These are phyloP conservation scores for Calliphora vomitoria DNA, from an alignment of 2,888 invertebrate genomes.

Conservation along the genomic window DNA sequence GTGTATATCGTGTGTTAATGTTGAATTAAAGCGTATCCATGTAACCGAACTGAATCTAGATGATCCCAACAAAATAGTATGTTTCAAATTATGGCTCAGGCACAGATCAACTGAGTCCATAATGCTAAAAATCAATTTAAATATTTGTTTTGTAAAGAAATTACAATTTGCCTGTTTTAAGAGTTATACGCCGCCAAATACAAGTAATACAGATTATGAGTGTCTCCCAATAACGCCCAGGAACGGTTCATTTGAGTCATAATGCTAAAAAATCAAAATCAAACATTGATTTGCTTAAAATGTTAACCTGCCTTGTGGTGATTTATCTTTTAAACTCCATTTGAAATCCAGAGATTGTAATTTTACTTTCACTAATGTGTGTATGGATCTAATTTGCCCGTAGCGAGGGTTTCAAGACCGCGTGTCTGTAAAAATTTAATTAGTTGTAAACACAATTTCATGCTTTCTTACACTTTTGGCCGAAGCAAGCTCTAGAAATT, in stretches of 20 bases:
- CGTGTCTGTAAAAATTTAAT: slow-evolving; percentile 62
- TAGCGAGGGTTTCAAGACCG: not conserved
- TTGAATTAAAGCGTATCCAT: not conserved
- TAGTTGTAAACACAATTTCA: slow-evolving; percentile 73
- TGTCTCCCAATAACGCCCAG: slow-evolving; percentile 51
- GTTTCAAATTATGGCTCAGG: slow-evolving; percentile 69
- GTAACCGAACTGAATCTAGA: not conserved
- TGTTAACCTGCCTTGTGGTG: slow-evolving; percentile 3
- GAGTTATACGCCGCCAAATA: not conserved
- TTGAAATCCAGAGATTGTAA: not conserved
- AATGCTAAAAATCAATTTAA: slow-evolving; percentile 73
- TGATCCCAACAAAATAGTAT: not conserved
- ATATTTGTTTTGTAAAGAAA: not conserved
- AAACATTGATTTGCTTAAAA: not conserved
- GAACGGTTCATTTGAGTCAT: slow-evolving; percentile 66
- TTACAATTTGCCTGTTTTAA: slow-evolving; percentile 10
- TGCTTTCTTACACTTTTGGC: slow-evolving; percentile 71
- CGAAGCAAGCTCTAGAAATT: not conserved
- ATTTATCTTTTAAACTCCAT: not conserved
- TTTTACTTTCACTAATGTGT: too few relatives aligned
- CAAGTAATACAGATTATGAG: not conserved
- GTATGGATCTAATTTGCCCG: not conserved
- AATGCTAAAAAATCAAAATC: slow-evolving; percentile 65
- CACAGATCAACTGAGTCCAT: slow-evolving; percentile 75
- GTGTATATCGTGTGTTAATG: not conserved